phyloP scores from a whole-genome alignment of 35 echinoderm and acorn worm genomes.

The Chiridota heheva region DNA sequence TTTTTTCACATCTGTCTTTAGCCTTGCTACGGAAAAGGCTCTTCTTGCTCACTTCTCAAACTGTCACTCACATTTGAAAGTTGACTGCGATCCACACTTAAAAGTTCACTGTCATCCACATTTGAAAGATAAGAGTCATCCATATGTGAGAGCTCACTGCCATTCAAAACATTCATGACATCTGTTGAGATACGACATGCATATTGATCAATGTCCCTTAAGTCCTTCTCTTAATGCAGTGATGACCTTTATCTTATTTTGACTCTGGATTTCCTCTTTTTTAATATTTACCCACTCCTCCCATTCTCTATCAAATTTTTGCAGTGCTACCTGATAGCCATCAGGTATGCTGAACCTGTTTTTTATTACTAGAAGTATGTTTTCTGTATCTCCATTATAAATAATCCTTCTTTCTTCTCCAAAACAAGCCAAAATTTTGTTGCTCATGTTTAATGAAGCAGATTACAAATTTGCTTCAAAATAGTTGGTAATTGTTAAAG shows the following conservation, averaged over 20 bases:
- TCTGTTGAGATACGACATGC: too few species aligned
- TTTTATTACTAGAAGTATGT: not conserved
- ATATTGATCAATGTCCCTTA: too few species aligned
- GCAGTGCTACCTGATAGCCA: not conserved
- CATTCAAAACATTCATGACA: too few species aligned
- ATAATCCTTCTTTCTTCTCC: not conserved
- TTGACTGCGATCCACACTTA: too few species aligned
- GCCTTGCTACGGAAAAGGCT: too few species aligned
- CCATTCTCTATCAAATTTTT: not conserved
- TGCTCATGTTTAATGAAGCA: not conserved
- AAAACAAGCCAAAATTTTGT: not conserved
- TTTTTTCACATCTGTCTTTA: too few species aligned
- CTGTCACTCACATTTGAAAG: too few species aligned
- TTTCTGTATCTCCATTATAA: not conserved
- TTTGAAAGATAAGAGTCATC: too few species aligned
- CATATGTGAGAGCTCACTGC: too few species aligned
- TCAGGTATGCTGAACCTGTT: not conserved
- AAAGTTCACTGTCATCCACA: too few species aligned
- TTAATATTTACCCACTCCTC: slow-evolving; percentile 18
- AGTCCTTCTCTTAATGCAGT: not conserved
- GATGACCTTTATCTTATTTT: slow-evolving; percentile 6
- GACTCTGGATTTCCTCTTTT: not conserved
- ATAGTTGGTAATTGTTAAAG: not conserved
- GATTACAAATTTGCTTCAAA: too few species aligned
- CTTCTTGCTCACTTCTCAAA: too few species aligned